These are phyloP conservation scores for Chironomus riparius DNA, from an alignment of 2,888 invertebrate genomes.

Conservation along the genomic window DNA sequence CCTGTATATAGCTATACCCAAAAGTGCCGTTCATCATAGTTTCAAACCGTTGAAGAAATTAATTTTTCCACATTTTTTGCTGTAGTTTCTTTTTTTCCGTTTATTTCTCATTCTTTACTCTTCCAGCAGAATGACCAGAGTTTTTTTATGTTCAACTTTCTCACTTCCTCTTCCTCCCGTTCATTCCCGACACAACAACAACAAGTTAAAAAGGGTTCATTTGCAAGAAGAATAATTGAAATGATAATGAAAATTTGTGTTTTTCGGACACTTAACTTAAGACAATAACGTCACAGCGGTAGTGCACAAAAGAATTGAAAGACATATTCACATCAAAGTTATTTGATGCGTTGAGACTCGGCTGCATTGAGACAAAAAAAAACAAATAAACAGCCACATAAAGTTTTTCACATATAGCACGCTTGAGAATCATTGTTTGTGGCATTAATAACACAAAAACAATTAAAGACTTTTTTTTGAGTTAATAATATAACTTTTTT, in stretches of 20 bases:
- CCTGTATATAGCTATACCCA: not conserved
- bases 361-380: too few species aligned
- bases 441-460: not conserved
- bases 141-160: not conserved
- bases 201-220: not conserved
- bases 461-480: not conserved
- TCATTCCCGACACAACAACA: not conserved
- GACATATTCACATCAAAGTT: not conserved
- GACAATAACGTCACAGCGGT: not conserved
- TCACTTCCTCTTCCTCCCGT: not conserved
- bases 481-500: too few species aligned
- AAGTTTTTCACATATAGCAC: not conserved
- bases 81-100: too few species aligned
- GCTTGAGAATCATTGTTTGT: not conserved
- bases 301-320: not conserved
- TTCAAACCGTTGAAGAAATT: conserved; percentile 1
- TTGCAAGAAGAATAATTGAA: not conserved
- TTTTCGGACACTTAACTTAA: conserved; percentile 12
- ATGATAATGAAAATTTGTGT: conserved; percentile 13
- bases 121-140: not conserved
- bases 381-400: not conserved
- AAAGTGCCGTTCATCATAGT: not conserved
- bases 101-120: not conserved
- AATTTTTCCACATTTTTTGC: not conserved
- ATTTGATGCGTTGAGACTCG: too few species aligned